Percentiles rank a stretch among this genome's conserved stretches.
Evolutionary conservation across 2,797 vertebrate species (phyloP).

Genomic region (Cuculus canorus): DNA sequence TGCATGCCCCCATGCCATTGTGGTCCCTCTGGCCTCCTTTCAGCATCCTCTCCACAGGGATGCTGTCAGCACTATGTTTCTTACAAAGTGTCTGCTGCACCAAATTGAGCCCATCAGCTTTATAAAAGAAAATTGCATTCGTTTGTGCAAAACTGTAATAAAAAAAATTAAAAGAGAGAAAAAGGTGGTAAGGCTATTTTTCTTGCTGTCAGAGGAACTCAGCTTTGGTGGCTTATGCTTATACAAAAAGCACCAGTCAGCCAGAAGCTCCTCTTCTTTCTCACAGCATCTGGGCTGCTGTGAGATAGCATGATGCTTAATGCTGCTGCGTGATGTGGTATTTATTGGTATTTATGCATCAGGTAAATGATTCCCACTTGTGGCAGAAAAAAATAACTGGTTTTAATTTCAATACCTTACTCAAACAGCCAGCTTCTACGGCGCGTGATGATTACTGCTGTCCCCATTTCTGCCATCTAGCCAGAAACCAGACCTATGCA

Average conservation of each 20-base stretch:
- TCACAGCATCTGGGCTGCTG: background rate
- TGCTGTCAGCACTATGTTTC: background rate
- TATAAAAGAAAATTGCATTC: constrained; percentile 67
- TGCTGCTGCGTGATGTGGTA: background rate
- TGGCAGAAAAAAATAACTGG: background rate
- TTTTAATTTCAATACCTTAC: background rate
- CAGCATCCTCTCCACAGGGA: constrained; percentile 16
- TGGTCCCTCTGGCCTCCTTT: background rate
- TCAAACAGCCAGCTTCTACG: background rate
- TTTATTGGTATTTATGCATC: background rate
- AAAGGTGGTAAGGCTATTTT: constrained; percentile 36
- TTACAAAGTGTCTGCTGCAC: constrained; percentile 43
- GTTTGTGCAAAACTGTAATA: constrained; percentile 70
- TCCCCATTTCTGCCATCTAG: background rate
- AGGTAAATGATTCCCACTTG: background rate
- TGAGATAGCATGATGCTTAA: background rate
- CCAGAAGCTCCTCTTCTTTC: constrained; percentile 16
- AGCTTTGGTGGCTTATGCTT: constrained; percentile 32
- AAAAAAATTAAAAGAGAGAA: background rate
- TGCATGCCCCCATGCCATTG: fast-evolving
- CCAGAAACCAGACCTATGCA: fast-evolving
- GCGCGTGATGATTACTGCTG: background rate
- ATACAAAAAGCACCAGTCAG: background rate
- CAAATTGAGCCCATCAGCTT: constrained; percentile 49
- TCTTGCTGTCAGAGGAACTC: constrained; percentile 53